Conservation (phyloP, 2,888 invertebrate genomes). For the Ramazzottius varieornatus region DNA sequence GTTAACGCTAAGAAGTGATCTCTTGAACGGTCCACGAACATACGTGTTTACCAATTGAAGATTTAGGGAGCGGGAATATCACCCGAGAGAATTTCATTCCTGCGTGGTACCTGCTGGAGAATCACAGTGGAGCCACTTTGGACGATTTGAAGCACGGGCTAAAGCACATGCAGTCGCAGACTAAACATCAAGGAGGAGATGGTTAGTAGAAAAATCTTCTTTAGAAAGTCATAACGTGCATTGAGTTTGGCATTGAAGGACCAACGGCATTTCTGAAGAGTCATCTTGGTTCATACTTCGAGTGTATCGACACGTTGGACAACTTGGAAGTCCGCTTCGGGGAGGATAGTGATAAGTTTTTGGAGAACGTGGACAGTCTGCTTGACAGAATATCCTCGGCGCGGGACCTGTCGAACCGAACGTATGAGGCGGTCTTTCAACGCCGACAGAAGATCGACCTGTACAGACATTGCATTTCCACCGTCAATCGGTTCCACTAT, state of each 20-base stretch:
- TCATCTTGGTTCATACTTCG: neutral
- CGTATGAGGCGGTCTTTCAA: neutral
- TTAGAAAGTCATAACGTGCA: too few relatives aligned
- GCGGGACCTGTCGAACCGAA: neutral
- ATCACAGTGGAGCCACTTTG: constrained; percentile 54
- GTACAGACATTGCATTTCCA: neutral
- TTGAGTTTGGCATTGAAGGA: neutral
- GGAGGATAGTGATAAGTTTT: neutral
- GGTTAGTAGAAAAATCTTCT: too few relatives aligned
- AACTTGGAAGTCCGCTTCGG: neutral
- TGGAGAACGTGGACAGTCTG: constrained; percentile 1
- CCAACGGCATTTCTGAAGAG: neutral
- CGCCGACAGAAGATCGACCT: neutral
- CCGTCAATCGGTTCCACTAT: neutral
- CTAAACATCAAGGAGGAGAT: neutral
- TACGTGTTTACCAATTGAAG: too few relatives aligned
- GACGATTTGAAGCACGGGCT: neutral
- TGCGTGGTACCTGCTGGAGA: constrained; percentile 79
- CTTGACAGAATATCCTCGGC: neutral
- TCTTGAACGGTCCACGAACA: too few relatives aligned
- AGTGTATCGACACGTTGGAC: constrained; percentile 1
- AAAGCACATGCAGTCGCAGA: neutral
- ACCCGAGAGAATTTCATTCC: constrained; percentile 76
- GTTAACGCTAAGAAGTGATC: too few relatives aligned
- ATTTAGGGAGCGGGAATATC: too few relatives aligned